Evolutionary conservation across 2,797 vertebrate species (phyloP).

Genomic region (Myotis pilosus): DNA sequence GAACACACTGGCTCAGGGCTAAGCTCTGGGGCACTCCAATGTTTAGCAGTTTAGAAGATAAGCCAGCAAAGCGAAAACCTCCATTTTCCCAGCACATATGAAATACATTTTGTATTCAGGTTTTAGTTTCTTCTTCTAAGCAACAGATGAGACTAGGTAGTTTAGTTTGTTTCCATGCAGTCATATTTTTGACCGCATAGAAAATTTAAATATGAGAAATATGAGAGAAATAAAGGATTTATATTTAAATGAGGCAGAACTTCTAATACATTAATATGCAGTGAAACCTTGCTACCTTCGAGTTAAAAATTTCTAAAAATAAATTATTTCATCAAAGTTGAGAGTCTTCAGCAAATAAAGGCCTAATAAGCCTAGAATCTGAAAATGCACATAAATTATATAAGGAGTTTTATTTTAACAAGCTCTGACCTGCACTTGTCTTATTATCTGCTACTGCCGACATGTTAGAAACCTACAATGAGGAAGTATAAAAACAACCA

Average conservation of each 20-base stretch:
- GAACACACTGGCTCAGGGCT: not conserved
- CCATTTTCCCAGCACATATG: not conserved
- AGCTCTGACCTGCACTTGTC: constrained; percentile 10
- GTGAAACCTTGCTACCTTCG: constrained; percentile 34
- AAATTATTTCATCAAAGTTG: constrained; percentile 40
- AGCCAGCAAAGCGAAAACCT: not conserved
- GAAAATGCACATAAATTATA: constrained; percentile 31
- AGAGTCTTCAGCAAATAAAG: constrained; percentile 39
- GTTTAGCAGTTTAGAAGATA: not conserved
- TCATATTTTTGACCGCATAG: constrained; percentile 9
- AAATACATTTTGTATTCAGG: not conserved
- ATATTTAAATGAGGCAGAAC: constrained; percentile 24
- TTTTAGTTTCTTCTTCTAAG: constrained; percentile 30
- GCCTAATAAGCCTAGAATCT: constrained; percentile 1
- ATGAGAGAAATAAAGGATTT: not conserved
- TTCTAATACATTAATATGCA: constrained; percentile 5
- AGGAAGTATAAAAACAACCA: constrained; percentile 34
- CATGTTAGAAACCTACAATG: not conserved
- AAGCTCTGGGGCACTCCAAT: not conserved
- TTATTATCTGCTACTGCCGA: not conserved
- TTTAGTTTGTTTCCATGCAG: constrained; percentile 25
- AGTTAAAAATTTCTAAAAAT: constrained; percentile 41
- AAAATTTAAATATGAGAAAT: constrained; percentile 42
- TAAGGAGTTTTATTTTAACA: not conserved
- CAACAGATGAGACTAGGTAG: not conserved